phyloP scores from a whole-genome alignment of 2,888 invertebrate species.

The Drosophila eohydei region DNA sequence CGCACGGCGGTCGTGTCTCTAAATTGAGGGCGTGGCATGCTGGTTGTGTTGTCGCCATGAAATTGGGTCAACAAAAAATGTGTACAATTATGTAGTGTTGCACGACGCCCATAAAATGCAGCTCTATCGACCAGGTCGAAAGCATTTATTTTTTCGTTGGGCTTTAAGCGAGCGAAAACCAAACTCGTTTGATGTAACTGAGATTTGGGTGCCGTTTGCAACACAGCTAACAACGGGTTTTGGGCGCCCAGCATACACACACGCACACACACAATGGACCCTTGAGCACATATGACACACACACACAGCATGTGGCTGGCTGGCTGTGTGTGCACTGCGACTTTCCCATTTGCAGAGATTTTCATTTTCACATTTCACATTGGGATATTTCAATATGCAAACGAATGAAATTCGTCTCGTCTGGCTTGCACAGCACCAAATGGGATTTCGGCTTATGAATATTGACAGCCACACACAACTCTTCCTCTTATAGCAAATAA shows the following conservation, averaged over 20 bases:
- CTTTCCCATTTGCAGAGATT: slow-evolving; percentile 77
- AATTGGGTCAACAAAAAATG: slow-evolving; percentile 74
- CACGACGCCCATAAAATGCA: slow-evolving; percentile 57
- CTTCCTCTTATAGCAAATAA: slow-evolving; percentile 3
- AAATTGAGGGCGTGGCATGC: slow-evolving; percentile 30
- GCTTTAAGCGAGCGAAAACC: slow-evolving; percentile 39
- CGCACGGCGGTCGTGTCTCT: slow-evolving; percentile 35
- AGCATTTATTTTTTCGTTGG: slow-evolving; percentile 32
- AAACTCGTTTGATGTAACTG: slow-evolving; percentile 72
- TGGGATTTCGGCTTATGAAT: slow-evolving; percentile 75
- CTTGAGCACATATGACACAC: slow-evolving; percentile 65
- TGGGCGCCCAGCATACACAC: slow-evolving; percentile 39
- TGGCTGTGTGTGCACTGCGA: slow-evolving; percentile 47
- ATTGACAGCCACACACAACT: slow-evolving; percentile 42
- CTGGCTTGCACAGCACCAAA: slow-evolving; percentile 51
- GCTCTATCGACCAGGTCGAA: slow-evolving; percentile 25
- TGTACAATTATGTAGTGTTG: slow-evolving; percentile 67
- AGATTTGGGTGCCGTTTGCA: slow-evolving; percentile 49
- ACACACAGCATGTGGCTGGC: background rate
- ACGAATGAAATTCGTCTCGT: slow-evolving; percentile 68
- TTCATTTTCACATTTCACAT: slow-evolving; percentile 73
- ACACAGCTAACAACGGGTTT: slow-evolving; percentile 63
- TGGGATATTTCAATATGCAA: slow-evolving; percentile 72
- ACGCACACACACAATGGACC: slow-evolving; percentile 35
- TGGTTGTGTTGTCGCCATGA: slow-evolving; percentile 47